Percentiles rank a stretch among this genome's conserved stretches.
Evolutionary conservation across 2,797 vertebrate genomes (phyloP).

Genomic region (Crocodylus rhombifer): DNA sequence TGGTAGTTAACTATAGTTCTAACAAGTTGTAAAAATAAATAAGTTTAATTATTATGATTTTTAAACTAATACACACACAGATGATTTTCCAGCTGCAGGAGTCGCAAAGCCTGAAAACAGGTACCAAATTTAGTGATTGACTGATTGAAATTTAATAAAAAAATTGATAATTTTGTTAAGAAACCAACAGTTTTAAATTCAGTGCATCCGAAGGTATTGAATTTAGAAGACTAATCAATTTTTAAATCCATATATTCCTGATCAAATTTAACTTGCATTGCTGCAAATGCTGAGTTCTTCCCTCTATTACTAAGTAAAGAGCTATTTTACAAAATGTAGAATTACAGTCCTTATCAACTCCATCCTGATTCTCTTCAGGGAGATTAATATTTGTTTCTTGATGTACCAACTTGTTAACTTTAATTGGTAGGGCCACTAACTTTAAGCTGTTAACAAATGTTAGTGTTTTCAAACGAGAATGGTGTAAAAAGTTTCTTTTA

Average conservation of each 20-base stretch:
- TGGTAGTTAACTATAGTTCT: not conserved
- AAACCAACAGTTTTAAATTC: not conserved
- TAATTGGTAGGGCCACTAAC: slow-evolving; percentile 61
- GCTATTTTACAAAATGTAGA: slow-evolving; percentile 20
- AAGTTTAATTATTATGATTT: not conserved
- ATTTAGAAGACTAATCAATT: not conserved
- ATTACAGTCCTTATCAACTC: not conserved
- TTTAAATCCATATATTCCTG: not conserved
- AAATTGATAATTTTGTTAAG: not conserved
- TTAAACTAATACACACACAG: not conserved
- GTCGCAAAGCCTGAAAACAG: not conserved
- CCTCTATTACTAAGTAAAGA: not conserved
- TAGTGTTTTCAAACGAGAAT: slow-evolving; percentile 47
- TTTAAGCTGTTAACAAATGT: slow-evolving; percentile 64
- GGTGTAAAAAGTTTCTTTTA: no score
- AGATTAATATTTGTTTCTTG: slow-evolving; percentile 6
- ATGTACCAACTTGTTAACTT: slow-evolving; percentile 40
- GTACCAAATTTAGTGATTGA: not conserved
- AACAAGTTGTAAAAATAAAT: not conserved
- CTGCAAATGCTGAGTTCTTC: not conserved
- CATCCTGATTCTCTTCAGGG: not conserved
- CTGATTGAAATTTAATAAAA: not conserved
- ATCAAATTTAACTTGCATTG: not conserved
- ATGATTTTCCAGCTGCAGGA: slow-evolving; percentile 3
- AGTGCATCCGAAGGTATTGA: not conserved